phyloP scores from a whole-genome alignment of 2,888 invertebrate species.

The Microchrysa polita region DNA sequence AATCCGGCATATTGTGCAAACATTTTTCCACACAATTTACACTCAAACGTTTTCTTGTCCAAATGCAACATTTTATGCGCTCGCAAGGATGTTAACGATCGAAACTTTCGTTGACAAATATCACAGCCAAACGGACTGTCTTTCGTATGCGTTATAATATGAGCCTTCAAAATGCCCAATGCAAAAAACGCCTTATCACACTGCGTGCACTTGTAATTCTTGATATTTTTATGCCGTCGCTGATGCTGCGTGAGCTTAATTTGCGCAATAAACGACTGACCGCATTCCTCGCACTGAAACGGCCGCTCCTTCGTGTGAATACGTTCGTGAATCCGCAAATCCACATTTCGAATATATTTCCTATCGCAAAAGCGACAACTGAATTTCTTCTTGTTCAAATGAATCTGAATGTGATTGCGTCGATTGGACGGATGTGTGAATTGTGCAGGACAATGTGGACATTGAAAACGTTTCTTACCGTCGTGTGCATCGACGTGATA shows the following conservation, averaged over 20 bases:
- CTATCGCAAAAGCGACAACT: not conserved
- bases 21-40: constrained; percentile 58
- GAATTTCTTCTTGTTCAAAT: not conserved
- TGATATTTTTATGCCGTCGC: not conserved
- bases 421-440: not conserved
- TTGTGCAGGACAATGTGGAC: not conserved
- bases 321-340: not conserved
- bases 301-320: not conserved
- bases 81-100: constrained; percentile 57
- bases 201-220: not conserved
- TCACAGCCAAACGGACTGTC: constrained; percentile 53
- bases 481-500: not conserved
- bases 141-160: constrained; percentile 58
- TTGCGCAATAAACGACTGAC: not conserved
- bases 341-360: not conserved
- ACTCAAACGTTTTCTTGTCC: constrained; percentile 58
- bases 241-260: not conserved
- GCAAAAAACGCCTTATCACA: constrained; percentile 58
- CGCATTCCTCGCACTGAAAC: constrained; percentile 21
- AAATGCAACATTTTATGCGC: constrained; percentile 59
- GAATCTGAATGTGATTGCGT: not conserved
- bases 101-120: constrained; percentile 57
- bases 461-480: not conserved
- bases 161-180: constrained; percentile 56
- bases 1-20: constrained; percentile 61